Evolutionary conservation across 2,113 vertebrate species (phyloP).

Genomic region (Anser cygnoides): DNA sequence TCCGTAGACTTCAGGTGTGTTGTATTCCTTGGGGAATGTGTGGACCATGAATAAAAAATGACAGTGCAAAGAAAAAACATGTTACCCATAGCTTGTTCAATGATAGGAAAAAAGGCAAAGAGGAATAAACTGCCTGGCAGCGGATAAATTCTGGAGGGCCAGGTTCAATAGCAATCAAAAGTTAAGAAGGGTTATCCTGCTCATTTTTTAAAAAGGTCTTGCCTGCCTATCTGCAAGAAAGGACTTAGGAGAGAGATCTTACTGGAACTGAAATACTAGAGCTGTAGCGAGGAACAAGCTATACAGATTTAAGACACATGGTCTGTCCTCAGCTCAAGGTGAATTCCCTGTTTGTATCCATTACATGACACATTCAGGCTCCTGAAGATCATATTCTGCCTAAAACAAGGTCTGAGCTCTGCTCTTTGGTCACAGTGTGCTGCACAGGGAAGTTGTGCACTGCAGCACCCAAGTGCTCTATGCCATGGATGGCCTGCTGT

Average conservation of each 20-base stretch:
- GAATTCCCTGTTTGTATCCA: neutral
- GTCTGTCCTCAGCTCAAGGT: neutral
- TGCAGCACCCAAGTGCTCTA: neutral
- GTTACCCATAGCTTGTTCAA: neutral
- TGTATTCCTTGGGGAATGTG: too few species aligned
- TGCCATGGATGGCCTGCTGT: neutral
- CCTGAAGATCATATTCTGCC: neutral
- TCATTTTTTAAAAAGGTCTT: neutral
- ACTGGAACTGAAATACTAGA: neutral
- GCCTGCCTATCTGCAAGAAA: neutral
- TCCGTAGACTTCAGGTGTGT: too few species aligned
- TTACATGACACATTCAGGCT: neutral
- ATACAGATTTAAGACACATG: accelerated
- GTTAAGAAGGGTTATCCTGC: neutral
- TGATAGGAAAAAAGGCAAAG: neutral
- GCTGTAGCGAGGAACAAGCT: neutral
- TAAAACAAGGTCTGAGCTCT: neutral
- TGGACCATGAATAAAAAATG: neutral
- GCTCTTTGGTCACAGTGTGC: neutral
- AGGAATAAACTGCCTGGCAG: neutral
- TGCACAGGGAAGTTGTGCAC: neutral
- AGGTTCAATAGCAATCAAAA: neutral
- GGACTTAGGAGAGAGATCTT: neutral
- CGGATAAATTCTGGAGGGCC: neutral
- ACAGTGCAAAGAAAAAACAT: neutral